Base-by-base conservation (phyloP, 2,797 vertebrate species). In the Eospalax fontanierii region DNA sequence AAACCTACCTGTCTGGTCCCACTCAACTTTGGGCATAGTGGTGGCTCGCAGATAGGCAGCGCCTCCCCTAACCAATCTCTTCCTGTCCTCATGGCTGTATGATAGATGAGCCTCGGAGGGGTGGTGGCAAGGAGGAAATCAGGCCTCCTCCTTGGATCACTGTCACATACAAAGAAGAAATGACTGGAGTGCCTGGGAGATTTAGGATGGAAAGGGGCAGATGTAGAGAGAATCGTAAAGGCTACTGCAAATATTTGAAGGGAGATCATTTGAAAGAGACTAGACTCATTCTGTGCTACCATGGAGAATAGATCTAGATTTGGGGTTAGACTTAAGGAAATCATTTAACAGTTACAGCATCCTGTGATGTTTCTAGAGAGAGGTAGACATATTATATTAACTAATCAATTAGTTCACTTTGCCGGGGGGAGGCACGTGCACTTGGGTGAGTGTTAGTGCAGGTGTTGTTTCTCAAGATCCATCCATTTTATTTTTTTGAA, bases 181-280 rank as follows among this genome's bases (percentile, higher is more conserved):
- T 46, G 63, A 35, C 28, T 38, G 57, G 81, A 73, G 70, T n/a
- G 89, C 76, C 6, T 12, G 30, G 14, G 16, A 35, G 80, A 66
- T 40, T 79, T 65, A 93, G 76, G 75, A 71, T 35, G 24, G 54
- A 78, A 79, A 61, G 70, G 50, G 73, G 12, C 7, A 6, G 18
- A 21, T 76, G 50, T 54, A 59, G 65, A 26, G 46, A 86, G 38
- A 80, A 18, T 70, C 66, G 35, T 6, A 2, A 71, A 2, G 7
- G 12, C 43, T 35, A n/a, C 70, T 93, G 26, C 70, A 95, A 78
- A 96, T 87, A 91, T 82, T 30, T 74, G 68, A 86, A 80, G 43
- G 70, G 19, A 3, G 76, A 50, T 35, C 38, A 26, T 81, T 84
- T 88, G 87, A 61, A 76, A 93, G 50, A 87, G 66, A 84, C 38